Evolutionary conservation across 2,797 vertebrate genomes (phyloP), one percentile per base, ranked within the genome.

Genomic region (Gymnoscopelus microlampas): DNA sequence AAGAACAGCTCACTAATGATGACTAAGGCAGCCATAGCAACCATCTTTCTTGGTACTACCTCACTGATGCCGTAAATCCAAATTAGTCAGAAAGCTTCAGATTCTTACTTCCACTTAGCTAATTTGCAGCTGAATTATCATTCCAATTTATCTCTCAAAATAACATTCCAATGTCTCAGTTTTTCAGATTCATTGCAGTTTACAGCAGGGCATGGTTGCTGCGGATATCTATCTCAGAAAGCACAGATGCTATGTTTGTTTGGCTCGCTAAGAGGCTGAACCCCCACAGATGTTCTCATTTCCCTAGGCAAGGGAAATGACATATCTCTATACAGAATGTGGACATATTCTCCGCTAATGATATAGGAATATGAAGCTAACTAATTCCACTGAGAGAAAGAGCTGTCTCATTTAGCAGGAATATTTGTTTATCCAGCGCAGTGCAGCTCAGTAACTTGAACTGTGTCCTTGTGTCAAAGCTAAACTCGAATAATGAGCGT

Each of bases 261-360:
- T 79, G 66, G 66, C 73, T 75, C 24, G 32, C 68, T 59, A 57
- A 82, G 66, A 79, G 71, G 74, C 71, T 32, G 26, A 74, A 82
- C 76, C 75, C 63, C 76, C 64, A 68, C 83, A 82, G 84, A 87
- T 90, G 85, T 54, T 68, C 70, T 87, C 76, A 58, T 85, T 73
- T 86, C 87, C 80, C 82, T 19, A 53, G 71, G 78, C 71, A 70
- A 60, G 66, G 51, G 50, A 56, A 73, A 79, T 71, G 66, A 67
- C 80, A 75, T 47, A 67, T 69, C 73, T 77, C 66, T 68, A 66
- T 75, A 78, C 69, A 78, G 71, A 68, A 75, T 77, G 73, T 89
- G 77, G 79, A 87, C 85, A 76, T 72, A 66, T 80, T 82, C 68
- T 60, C 71, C 70, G 35, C 77, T 88, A 89, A 89, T 88, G 85